Evolutionary conservation across 2,888 invertebrate genomes (phyloP).

Genomic region (Diplazon laetatorius): DNA sequence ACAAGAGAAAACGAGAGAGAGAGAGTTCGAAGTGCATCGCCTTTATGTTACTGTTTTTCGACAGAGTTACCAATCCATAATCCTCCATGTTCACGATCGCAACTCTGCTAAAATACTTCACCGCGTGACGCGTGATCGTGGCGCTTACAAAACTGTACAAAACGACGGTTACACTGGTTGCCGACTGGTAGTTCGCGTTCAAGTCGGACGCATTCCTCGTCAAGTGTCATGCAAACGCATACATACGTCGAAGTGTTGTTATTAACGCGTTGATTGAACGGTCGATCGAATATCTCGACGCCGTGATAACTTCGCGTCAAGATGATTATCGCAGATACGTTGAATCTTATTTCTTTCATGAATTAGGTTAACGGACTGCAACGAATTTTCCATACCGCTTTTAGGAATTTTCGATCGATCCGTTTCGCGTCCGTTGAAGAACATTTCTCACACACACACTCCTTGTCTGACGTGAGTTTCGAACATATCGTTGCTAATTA

Average conservation of each 20-base stretch:
- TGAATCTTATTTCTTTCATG: constrained; percentile 6
- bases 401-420: constrained; percentile 45
- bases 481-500: neutral
- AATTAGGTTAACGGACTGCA: constrained; percentile 43
- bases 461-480: constrained; percentile 22
- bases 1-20: too few species aligned
- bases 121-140: constrained; percentile 46
- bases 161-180: constrained; percentile 45
- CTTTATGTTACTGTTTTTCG: too few species aligned
- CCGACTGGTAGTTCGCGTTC: constrained; percentile 46
- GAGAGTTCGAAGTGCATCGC: too few species aligned
- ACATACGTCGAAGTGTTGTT: constrained; percentile 56
- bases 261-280: constrained; percentile 35
- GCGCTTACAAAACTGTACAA: too few species aligned
- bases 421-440: constrained; percentile 16
- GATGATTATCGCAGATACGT: constrained; percentile 23
- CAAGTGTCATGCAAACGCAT: constrained; percentile 52
- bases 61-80: too few species aligned
- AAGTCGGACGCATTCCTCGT: constrained; percentile 41
- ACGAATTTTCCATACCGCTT: constrained; percentile 31
- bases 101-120: constrained; percentile 7
- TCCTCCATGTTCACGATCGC: too few species aligned
- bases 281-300: constrained; percentile 18
- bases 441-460: constrained; percentile 22
- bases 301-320: constrained; percentile 14